A percentile compares a stretch with the other conserved stretches of the same genome.
Conservation (phyloP, 1,140 invertebrate genomes). For the Euwallacea similis region DNA sequence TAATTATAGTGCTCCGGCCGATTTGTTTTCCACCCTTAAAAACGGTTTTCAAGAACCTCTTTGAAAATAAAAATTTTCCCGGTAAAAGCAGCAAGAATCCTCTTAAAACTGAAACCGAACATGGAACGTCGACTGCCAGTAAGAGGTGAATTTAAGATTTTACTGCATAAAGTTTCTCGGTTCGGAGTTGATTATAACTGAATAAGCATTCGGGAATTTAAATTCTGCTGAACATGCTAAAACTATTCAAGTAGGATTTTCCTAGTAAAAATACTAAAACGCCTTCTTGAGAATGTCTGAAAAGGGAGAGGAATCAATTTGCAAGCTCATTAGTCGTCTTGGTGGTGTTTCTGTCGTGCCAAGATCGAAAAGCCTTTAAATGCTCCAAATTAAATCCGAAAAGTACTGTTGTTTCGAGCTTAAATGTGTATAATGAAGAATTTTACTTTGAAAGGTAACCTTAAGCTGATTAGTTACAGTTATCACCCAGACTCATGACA, state of each 20-base stretch:
- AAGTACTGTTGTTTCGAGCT: no score
- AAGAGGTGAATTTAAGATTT: conserved; percentile 9
- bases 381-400: no score
- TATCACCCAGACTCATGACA: no score
- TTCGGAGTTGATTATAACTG: conserved; percentile 16
- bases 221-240: conserved; percentile 10
- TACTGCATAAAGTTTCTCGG: conserved; percentile 5
- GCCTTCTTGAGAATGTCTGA: background rate
- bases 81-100: background rate
- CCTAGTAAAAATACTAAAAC: conserved; percentile 9
- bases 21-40: conserved; percentile 10
- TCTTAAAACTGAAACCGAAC: background rate
- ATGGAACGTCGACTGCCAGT: background rate
- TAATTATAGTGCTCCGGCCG: conserved; percentile 9
- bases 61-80: background rate
- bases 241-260: conserved; percentile 13
- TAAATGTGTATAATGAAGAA: no score
- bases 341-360: background rate
- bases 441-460: no score
- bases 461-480: no score
- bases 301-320: conserved; percentile 1
- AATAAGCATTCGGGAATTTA: conserved; percentile 19
- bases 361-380: no score
- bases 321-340: conserved; percentile 3
- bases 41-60: background rate